These are phyloP conservation scores for Crenichthys baileyi DNA, from an alignment of 2,797 vertebrate genomes.

Conservation along the genomic window DNA sequence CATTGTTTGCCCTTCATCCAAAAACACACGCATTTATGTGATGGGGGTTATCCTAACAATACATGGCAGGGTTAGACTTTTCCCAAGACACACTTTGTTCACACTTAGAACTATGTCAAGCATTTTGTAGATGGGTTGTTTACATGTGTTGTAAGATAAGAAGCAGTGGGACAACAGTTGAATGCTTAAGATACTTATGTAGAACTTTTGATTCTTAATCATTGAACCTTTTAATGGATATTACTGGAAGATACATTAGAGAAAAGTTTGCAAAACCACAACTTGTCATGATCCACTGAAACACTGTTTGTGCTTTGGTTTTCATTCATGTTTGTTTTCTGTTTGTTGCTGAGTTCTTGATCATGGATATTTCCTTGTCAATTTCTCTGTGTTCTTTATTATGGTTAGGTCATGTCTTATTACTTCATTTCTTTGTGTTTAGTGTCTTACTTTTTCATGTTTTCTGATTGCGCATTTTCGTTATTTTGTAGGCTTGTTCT, in stretches of 20 bases:
- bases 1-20: neutral
- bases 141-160: neutral
- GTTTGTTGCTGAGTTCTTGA: neutral
- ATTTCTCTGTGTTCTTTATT: too few species aligned
- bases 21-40: too few species aligned
- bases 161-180: neutral
- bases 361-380: too few species aligned
- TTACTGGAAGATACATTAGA: neutral
- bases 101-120: neutral
- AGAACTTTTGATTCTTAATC: neutral
- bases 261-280: neutral
- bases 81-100: neutral
- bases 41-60: too few species aligned
- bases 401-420: too few species aligned
- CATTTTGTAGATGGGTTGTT: neutral
- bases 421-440: too few species aligned
- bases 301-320: neutral
- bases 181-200: neutral
- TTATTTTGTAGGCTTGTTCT: neutral
- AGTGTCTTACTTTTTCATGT: neutral
- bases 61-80: neutral
- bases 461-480: neutral
- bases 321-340: neutral
- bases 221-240: neutral
- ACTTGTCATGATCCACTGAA: neutral